phyloP scores from a whole-genome alignment of 2,888 invertebrate genomes.

The Conomelus anceps region DNA sequence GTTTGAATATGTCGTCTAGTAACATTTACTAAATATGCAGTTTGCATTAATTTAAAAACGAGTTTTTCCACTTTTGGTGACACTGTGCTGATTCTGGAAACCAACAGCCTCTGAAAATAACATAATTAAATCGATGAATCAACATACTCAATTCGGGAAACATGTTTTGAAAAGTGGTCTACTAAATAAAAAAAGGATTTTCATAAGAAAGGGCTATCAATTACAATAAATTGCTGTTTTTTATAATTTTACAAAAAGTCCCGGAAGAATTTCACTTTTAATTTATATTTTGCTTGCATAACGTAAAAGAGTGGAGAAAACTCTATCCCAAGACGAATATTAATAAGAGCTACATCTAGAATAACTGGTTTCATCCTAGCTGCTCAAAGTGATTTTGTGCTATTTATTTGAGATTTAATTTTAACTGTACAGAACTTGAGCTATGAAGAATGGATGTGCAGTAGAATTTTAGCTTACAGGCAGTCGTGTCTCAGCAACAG shows the following conservation, averaged over 20 bases:
- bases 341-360: too few species aligned
- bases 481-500: too few species aligned
- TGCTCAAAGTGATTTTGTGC: too few species aligned
- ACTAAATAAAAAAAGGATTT: background rate
- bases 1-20: background rate
- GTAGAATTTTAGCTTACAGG: too few species aligned
- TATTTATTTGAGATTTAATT: too few species aligned
- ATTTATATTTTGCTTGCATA: background rate
- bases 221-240: background rate
- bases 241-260: background rate
- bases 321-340: too few species aligned
- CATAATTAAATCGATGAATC: background rate
- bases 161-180: too few species aligned
- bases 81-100: background rate
- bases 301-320: background rate
- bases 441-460: too few species aligned
- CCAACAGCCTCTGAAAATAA: background rate
- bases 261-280: background rate
- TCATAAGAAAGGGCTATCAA: background rate
- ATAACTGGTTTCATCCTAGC: too few species aligned
- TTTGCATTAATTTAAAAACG: background rate
- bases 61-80: background rate
- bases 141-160: background rate
- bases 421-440: too few species aligned
- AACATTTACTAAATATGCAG: background rate